Base-by-base conservation (phyloP, 2,113 vertebrate genomes). In the Brachyistius frenatus region DNA sequence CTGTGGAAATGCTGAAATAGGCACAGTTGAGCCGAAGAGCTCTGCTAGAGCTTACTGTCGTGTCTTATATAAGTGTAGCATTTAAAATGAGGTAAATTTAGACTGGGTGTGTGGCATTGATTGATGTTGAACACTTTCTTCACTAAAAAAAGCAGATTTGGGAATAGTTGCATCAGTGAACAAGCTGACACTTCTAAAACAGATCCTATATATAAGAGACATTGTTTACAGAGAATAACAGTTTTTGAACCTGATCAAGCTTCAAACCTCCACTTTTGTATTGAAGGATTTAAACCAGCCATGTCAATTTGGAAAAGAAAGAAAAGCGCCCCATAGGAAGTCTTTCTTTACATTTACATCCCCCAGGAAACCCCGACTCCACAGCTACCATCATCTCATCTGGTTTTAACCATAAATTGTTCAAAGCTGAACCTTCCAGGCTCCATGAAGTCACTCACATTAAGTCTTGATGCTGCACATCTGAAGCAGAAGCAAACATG, bases 351-450 rank as follows among this genome's bases (percentile, higher is more conserved):
- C 55, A 53, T 91, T 91, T 85, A 87, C 80, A 74, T 79, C 70
- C 77, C 69, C 56, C 56, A 52, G 71, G 69, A 87, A 89, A 85
- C 67, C 72, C 71, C 56, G 33, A 76, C 75, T 71, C 80, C 66
- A 80, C 35, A 64, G 62, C 66, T 78, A 57, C 63, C 41, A 73
- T 65, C 50, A 79, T 91, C 88, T 66, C 69, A 81, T 89, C 80
- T 90, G 87, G 68, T 66, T 67, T 76, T 36, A 58, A 32, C 13
- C 86, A 81, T 86, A 90, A 91, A 92, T 63, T 14, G 33, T 69
- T 82, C 39, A 32, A 63, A 81, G 73, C 73, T 72, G 49, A 81
- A 78, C 77, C 56, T 63, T 75, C 39, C 76, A 83, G 73, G 67
- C 62, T 77, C 49, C 66, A 10, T 64, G 7, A 81, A 67, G 31